These are phyloP conservation scores for Apis laboriosa DNA, from an alignment of 1,140 invertebrate species.

Conservation along the genomic window DNA sequence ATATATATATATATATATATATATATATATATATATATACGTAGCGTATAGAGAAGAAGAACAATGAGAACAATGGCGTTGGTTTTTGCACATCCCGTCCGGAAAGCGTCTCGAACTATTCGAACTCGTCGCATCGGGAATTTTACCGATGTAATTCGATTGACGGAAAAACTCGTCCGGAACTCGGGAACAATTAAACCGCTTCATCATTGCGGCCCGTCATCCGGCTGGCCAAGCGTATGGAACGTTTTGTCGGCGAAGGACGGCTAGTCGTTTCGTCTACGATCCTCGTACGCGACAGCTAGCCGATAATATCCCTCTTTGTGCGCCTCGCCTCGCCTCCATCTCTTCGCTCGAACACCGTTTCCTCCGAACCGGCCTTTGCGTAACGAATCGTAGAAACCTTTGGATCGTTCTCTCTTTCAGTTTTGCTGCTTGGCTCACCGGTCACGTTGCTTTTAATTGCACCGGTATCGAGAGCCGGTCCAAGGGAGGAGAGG, in stretches of 20 bases:
- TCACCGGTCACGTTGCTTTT: conserved; percentile 62
- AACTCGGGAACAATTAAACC: conserved; percentile 36
- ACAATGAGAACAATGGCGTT: background rate
- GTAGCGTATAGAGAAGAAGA: no score
- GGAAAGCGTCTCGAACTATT: background rate
- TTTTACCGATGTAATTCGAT: conserved; percentile 42
- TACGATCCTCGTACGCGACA: background rate
- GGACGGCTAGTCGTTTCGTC: conserved; percentile 22
- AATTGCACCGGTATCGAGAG: conserved; percentile 56
- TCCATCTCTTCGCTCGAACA: background rate
- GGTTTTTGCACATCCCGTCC: background rate
- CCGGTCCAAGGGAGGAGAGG: background rate
- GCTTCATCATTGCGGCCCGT: conserved; percentile 44
- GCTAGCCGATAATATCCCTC: background rate
- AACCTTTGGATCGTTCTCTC: conserved; percentile 43
- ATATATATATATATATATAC: background rate
- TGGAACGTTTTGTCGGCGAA: conserved; percentile 32
- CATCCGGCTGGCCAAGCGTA: conserved; percentile 25
- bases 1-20: background rate
- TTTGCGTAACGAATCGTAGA: conserved; percentile 61
- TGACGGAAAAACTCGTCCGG: conserved; percentile 42
- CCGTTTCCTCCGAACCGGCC: background rate
- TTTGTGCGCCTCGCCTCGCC: conserved; percentile 3
- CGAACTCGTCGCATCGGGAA: conserved; percentile 16
- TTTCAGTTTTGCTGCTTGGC: conserved; percentile 45